Evolutionary conservation across 2,888 invertebrate species (phyloP).

Genomic region (Helleia helle): DNA sequence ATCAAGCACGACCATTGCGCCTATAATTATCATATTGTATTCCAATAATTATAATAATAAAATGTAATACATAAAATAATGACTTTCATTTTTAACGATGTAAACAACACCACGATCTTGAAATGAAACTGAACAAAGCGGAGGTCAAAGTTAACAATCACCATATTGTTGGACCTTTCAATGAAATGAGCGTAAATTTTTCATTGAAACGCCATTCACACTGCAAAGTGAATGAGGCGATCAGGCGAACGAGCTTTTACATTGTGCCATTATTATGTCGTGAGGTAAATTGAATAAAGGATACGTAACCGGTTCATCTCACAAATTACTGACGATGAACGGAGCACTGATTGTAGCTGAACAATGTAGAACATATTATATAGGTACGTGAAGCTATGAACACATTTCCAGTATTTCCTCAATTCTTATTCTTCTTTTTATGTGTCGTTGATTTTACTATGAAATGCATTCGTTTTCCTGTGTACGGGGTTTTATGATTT

Average conservation of each 20-base stretch:
- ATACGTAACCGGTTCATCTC: slow-evolving; percentile 25
- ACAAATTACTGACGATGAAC: slow-evolving; percentile 48
- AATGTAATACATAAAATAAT: too few species aligned
- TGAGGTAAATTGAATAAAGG: slow-evolving; percentile 42
- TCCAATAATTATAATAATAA: too few species aligned
- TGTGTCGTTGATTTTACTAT: too few species aligned
- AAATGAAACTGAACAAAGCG: slow-evolving; percentile 12
- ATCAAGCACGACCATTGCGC: too few species aligned
- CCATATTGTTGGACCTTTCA: slow-evolving; percentile 13
- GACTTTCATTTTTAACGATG: not conserved
- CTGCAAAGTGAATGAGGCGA: slow-evolving; percentile 24
- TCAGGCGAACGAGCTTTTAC: slow-evolving; percentile 23
- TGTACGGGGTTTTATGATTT: too few species aligned
- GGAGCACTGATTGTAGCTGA: slow-evolving; percentile 30
- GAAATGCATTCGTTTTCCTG: too few species aligned
- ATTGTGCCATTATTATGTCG: slow-evolving; percentile 29
- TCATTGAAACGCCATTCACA: slow-evolving; percentile 17
- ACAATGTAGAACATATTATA: slow-evolving; percentile 10
- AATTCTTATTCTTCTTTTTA: too few species aligned
- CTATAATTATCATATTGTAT: too few species aligned
- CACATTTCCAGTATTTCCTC: too few species aligned
- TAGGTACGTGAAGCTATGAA: not conserved
- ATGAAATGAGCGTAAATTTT: slow-evolving; percentile 17
- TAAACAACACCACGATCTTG: slow-evolving; percentile 5
- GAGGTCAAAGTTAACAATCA: slow-evolving; percentile 19